Evolutionary conservation across 35 echinoderm and acorn worm genomes (phyloP), one percentile per base, ranked within the genome.

Genomic region (Ptychodera flava): DNA sequence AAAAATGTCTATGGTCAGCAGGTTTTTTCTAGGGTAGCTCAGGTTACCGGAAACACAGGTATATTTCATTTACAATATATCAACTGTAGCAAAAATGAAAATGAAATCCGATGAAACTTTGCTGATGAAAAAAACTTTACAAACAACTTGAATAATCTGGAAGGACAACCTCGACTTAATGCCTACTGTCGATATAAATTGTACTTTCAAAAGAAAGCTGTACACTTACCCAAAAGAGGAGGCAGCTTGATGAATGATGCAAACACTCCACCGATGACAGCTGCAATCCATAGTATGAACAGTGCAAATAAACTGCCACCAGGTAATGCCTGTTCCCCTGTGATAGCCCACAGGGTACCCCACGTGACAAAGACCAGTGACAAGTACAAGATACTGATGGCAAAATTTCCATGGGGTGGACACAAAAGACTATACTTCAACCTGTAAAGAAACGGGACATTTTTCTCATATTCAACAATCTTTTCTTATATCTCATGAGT

Each of bases 291-390:
- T 33, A 97, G 35, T 2, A 94, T 81, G 79, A 89, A 97, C 33
- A 97, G 90, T 34, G 92, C 92, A 92, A 97, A 97, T 31, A 97
- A 77, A 77, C 92, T 97, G 0, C 95, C 95, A 32, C 95, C 95
- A 28, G 95, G 95, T 1, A 97, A 81, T 1, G 92, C 90, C 33
- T 86, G 92, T 35, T 87, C 85, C 31, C 95, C 95, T 0, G 92
- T 87, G 0, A 94, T 84, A 36, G 90, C 83, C 95, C 92, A 97
- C 35, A 97, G 35, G 16, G 91, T 88, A 35, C 82, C 89, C 95
- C 95, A 97, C n/a, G n/a, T n/a, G n/a, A n/a, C n/a, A n/a, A n/a
- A n/a, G n/a, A n/a, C n/a, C n/a, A n/a, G n/a, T n/a, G n/a, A n/a
- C n/a, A n/a, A n/a, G n/a, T n/a, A n/a, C n/a, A n/a, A n/a, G n/a